Evolutionary conservation across 2,113 vertebrate species (phyloP).

Genomic region (Gallinago media): DNA sequence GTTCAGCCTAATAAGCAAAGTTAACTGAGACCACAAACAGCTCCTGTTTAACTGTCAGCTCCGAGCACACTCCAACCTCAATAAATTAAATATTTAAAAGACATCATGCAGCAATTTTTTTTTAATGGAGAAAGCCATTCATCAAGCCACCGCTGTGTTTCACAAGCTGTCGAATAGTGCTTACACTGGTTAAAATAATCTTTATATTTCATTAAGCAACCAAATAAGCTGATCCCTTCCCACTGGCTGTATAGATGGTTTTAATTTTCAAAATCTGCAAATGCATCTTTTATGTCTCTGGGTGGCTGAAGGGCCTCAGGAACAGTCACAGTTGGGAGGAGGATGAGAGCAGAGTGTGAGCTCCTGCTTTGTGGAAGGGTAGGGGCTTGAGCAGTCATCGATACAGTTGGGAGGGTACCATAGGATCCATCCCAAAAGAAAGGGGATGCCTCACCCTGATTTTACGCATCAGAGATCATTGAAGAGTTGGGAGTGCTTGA

Average conservation of each 20-base stretch:
- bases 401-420: background rate
- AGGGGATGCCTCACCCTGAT: background rate
- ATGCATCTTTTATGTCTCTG: constrained; percentile 84
- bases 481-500: background rate
- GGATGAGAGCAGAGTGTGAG: constrained; percentile 72
- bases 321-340: constrained; percentile 63
- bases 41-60: constrained; percentile 51
- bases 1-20: constrained; percentile 18
- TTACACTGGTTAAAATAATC: constrained; percentile 90
- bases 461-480: background rate
- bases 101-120: constrained; percentile 83
- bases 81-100: constrained; percentile 88
- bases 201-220: constrained; percentile 91
- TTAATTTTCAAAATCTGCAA: constrained; percentile 86
- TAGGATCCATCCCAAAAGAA: background rate
- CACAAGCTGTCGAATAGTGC: constrained; percentile 88
- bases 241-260: constrained; percentile 84
- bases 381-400: background rate
- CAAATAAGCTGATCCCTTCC: constrained; percentile 84
- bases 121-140: constrained; percentile 82
- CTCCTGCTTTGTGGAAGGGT: constrained; percentile 53
- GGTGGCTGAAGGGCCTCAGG: constrained; percentile 73
- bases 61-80: constrained; percentile 72
- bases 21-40: constrained; percentile 29
- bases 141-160: constrained; percentile 80